These are phyloP conservation scores for Gymnogyps californianus DNA, from an alignment of 2,113 vertebrate genomes.

Conservation along the genomic window DNA sequence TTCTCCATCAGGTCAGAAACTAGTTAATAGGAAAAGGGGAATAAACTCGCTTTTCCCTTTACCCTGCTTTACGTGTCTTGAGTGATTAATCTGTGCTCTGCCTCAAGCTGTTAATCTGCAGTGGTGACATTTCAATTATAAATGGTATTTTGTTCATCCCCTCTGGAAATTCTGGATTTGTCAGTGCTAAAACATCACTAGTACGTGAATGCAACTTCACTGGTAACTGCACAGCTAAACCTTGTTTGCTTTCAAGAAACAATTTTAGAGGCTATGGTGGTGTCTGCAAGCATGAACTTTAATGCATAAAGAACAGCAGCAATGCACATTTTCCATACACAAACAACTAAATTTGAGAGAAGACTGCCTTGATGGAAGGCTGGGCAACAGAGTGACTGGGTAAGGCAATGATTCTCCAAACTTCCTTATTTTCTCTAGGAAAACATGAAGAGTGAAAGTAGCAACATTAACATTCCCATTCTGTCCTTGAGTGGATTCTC, in stretches of 20 bases:
- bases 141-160: constrained; percentile 28
- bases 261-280: background rate
- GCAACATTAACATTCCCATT: background rate
- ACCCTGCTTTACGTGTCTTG: background rate
- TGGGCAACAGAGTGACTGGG: background rate
- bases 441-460: background rate
- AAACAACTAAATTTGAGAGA: background rate
- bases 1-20: constrained; percentile 9
- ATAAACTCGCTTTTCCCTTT: constrained; percentile 36
- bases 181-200: background rate
- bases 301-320: background rate
- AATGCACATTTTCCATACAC: background rate
- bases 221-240: background rate
- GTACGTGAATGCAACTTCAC: background rate
- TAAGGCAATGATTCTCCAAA: background rate
- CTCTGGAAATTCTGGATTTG: constrained; percentile 42
- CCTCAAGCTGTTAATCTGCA: constrained; percentile 46
- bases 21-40: constrained; percentile 22
- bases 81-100: constrained; percentile 48
- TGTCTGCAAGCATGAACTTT: background rate
- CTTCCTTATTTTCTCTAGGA: background rate
- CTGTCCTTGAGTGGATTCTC: background rate
- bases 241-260: background rate
- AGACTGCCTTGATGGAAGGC: background rate
- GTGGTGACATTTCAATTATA: constrained; percentile 57